These are phyloP conservation scores for Tethya wilhelma DNA, from an alignment of 37 sponge, comb jelly and placozoan species.

Conservation along the genomic window DNA sequence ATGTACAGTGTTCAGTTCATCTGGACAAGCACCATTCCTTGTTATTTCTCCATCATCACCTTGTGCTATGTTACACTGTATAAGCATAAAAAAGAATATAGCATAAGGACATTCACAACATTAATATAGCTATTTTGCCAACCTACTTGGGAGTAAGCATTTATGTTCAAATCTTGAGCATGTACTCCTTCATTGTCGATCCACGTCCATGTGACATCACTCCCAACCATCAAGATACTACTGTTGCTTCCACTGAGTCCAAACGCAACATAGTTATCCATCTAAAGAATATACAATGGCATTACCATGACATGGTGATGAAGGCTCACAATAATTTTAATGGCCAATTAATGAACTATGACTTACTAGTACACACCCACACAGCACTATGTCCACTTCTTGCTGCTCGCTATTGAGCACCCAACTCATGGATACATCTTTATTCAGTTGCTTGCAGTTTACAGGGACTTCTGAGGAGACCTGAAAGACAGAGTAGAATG, in stretches of 20 bases:
- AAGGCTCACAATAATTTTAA: no score
- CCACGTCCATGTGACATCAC: constrained; percentile 41
- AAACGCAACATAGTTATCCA: constrained; percentile 50
- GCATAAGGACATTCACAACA: background rate
- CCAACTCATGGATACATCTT: background rate
- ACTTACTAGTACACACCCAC: constrained; percentile 42
- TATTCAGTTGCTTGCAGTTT: constrained; percentile 6
- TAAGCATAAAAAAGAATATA: no score
- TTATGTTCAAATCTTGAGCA: constrained; percentile 37
- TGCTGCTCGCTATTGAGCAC: constrained; percentile 1
- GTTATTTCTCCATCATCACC: background rate
- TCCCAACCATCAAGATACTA: constrained; percentile 8
- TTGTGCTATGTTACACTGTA: no score
- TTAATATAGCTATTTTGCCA: background rate
- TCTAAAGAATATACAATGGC: background rate
- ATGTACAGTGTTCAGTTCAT: background rate
- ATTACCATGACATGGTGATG: background rate
- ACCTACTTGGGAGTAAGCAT: constrained; percentile 2
- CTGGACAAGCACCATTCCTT: constrained; percentile 38
- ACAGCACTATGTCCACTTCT: constrained; percentile 11
- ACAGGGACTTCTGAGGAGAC: background rate
- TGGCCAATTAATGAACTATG: background rate
- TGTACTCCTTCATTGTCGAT: constrained; percentile 14
- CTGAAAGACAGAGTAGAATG: constrained; percentile 1
- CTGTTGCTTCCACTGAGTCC: constrained; percentile 42